Evolutionary conservation across 2,888 invertebrate species (phyloP).

Genomic region (Lepeophtheirus nordmannii): DNA sequence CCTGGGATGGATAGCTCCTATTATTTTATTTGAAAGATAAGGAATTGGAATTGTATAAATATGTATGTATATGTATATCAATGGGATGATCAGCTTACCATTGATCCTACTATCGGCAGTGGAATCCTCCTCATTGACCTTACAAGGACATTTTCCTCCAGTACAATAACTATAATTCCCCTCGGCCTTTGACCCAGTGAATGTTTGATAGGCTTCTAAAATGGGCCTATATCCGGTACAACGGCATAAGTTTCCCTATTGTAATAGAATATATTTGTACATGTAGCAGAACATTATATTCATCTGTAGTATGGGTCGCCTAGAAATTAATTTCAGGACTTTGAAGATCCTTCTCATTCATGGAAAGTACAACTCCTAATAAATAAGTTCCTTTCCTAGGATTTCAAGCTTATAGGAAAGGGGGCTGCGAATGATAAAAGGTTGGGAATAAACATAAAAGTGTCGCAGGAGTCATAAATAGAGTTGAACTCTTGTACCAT

Average conservation of each 20-base stretch:
- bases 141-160: neutral
- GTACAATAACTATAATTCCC: neutral
- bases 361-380: no score
- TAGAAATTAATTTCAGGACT: no score
- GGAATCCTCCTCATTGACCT: neutral
- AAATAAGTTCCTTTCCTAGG: no score
- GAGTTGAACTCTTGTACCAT: no score
- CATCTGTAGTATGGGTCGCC: no score
- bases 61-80: neutral
- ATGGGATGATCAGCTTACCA: neutral
- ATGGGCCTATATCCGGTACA: constrained; percentile 91
- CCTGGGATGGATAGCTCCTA: constrained; percentile 55
- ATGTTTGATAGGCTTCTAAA: constrained; percentile 71
- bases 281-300: no score
- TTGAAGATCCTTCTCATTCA: no score
- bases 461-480: no score
- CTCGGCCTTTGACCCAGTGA: constrained; percentile 33
- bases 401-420: no score
- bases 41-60: neutral
- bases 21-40: constrained; percentile 43
- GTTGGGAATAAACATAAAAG: no score
- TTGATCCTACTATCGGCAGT: neutral
- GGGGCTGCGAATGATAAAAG: no score
- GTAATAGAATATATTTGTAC: no score
- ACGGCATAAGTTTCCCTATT: constrained; percentile 54